These are phyloP conservation scores for Acipenser transmontanus DNA, from an alignment of 2,797 vertebrate species.

Conservation along the genomic window DNA sequence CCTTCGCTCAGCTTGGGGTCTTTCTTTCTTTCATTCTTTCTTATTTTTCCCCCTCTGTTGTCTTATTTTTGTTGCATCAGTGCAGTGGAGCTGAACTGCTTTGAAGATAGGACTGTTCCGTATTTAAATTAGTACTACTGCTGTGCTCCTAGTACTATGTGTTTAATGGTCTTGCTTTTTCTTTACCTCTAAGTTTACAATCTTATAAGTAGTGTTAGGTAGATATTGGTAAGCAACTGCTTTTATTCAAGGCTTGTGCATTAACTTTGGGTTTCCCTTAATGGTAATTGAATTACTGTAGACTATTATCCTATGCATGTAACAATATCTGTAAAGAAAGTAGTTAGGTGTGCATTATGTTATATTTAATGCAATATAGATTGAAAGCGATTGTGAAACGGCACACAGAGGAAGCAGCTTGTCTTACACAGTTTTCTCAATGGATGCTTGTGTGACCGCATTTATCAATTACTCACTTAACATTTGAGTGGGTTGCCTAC, in stretches of 20 bases:
- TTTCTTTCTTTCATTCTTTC: constrained; percentile 9
- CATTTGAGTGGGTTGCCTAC: too few relatives aligned
- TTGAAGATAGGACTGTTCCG: neutral
- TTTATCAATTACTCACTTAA: too few relatives aligned
- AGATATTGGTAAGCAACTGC: neutral
- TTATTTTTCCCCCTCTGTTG: neutral
- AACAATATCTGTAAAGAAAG: too few relatives aligned
- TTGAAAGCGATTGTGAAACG: too few relatives aligned
- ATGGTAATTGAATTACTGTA: too few relatives aligned
- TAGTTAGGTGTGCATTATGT: too few relatives aligned
- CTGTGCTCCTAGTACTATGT: neutral
- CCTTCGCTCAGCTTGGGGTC: constrained; percentile 21
- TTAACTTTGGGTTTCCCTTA: too few relatives aligned
- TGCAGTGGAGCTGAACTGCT: neutral
- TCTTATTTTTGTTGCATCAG: neutral
- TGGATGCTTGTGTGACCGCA: too few relatives aligned
- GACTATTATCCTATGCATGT: too few relatives aligned
- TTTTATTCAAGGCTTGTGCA: neutral
- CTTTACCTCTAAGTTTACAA: neutral
- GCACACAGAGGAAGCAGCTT: too few relatives aligned
- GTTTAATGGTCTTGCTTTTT: neutral
- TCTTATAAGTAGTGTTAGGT: neutral
- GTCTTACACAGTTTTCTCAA: too few relatives aligned
- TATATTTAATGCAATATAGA: too few relatives aligned
- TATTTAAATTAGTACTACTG: neutral